Evolutionary conservation across 2,113 vertebrate genomes (phyloP).

Genomic region (Hemiprocne comata): DNA sequence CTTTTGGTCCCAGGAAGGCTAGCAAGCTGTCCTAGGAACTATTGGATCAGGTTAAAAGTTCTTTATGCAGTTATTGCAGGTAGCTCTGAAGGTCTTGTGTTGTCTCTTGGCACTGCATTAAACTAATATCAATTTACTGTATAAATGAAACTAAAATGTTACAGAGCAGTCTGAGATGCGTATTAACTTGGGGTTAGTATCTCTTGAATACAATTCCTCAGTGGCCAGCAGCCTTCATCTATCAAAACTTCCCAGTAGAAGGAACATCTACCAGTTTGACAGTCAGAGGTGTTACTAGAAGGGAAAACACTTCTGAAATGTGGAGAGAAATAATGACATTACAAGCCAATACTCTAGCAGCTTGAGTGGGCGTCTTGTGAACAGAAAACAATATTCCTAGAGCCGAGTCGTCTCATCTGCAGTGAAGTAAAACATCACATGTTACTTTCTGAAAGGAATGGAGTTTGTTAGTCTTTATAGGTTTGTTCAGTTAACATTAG

Average conservation of each 20-base stretch:
- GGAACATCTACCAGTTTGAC: neutral
- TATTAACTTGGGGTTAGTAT: neutral
- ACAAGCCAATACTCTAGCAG: slow-evolving; percentile 11
- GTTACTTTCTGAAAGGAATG: neutral
- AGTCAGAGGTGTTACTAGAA: slow-evolving; percentile 20
- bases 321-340: slow-evolving; percentile 28
- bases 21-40: neutral
- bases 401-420: neutral
- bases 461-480: neutral
- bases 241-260: neutral
- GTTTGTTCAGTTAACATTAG: neutral
- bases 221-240: neutral
- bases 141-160: neutral
- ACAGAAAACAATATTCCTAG: slow-evolving; percentile 21
- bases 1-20: neutral
- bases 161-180: neutral
- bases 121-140: neutral
- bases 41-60: neutral
- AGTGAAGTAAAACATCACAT: neutral
- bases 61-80: neutral
- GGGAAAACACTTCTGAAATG: neutral
- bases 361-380: slow-evolving; percentile 41
- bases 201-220: neutral
- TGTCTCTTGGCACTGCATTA: neutral
- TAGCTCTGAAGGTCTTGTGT: neutral